Base-by-base conservation (phyloP, 2,888 invertebrate species). In the Tricholauxania praeusta region DNA sequence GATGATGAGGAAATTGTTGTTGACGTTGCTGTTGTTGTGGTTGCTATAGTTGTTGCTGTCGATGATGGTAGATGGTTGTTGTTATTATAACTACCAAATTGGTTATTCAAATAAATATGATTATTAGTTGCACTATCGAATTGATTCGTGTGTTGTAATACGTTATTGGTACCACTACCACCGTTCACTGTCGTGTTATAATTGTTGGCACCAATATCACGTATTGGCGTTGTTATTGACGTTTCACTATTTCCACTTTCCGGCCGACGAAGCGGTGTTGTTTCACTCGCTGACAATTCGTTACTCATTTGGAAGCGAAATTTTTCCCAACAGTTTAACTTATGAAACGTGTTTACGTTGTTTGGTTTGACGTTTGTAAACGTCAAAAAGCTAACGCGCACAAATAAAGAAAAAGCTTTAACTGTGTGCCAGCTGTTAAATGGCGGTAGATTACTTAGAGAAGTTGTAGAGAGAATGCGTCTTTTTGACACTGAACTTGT, bases 261-360 rank as follows among this genome's bases (percentile, higher is more conserved):
- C 72, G 84, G 80, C 76, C 83, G 84, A 76, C 85, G 84, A 62
- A 87, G 81, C 81, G 87, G 87, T 87, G 87, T 87, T 82, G 85
- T 84, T 80, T 87, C 87, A 79, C 83, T 85, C 79, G 83, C 81
- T 76, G 85, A 80, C 78, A 81, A 82, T 82, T 87, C 84, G 83
- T 81, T 86, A 86, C 87, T 87, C 87, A 86, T 87, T 84, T 77
- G 72, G 72, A 39, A 77, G 76, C 75, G 70, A 72, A 71, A 72
- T 66, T 67, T 22, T 14, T 74, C 48, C 52, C 67, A 76, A 74
- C 74, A 72, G 72, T 39, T 39, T 39, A 39, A 39, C 39, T 28
- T n/a, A 57, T 22, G 22, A 63, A 63, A 63, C 48, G 63, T 48
- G 49, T 63, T 63, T 63, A 39, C 63, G 48, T n/a, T 22, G 28